A percentile compares a stretch with the other conserved stretches of the same genome.
Evolutionary conservation across 1,140 invertebrate species (phyloP).

Genomic region (roundworm (Caenorhabditis elegans)): WBcel235 BX284602.5:5591501-5592000

Average conservation of each 20-base stretch:
- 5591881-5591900: constrained; percentile 35
- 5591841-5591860: constrained; percentile 47
- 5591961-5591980: neutral
- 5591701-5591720: neutral
- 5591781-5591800: neutral
- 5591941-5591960: neutral
- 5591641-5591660: neutral
- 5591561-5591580: constrained; percentile 16
- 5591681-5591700: neutral
- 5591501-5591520: too few species aligned
- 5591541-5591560: too few species aligned
- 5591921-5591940: neutral
- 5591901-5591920: neutral
- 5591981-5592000: constrained; percentile 1
- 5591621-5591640: neutral
- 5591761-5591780: neutral
- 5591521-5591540: too few species aligned
- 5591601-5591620: neutral
- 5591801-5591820: neutral
- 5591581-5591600: neutral
- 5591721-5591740: neutral
- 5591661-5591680: constrained; percentile 8
- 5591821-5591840: constrained; percentile 43
- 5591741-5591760: neutral
- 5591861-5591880: constrained; percentile 45